These are phyloP conservation scores for Leptinotarsa tumamoca DNA, from an alignment of 2,888 invertebrate genomes.

Conservation along the genomic window DNA sequence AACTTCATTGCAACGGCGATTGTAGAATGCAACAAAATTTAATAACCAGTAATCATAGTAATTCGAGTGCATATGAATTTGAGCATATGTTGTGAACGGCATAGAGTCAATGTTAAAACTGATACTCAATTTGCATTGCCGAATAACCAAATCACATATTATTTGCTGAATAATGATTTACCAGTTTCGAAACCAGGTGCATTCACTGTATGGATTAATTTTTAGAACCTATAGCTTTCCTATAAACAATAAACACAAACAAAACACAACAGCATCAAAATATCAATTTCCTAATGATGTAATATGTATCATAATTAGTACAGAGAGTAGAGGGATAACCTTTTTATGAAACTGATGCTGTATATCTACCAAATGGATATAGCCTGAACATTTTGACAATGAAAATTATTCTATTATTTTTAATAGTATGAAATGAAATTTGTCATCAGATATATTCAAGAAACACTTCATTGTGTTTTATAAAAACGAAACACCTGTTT, in stretches of 20 bases:
- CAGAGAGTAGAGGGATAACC: no score
- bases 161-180: not conserved
- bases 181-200: not conserved
- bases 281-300: not conserved
- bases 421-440: no score
- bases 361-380: no score
- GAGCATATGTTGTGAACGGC: not conserved
- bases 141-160: not conserved
- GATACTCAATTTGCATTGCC: not conserved
- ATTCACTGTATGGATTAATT: not conserved
- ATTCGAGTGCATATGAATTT: not conserved
- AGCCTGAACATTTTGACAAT: no score
- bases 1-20: not conserved
- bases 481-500: no score
- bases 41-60: not conserved
- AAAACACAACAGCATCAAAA: not conserved
- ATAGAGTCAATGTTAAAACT: not conserved
- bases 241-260: not conserved
- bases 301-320: no score
- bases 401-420: no score
- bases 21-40: constrained; percentile 2
- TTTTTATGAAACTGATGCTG: no score
- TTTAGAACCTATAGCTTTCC: not conserved
- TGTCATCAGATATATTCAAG: no score
- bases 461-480: no score